Evolutionary conservation across 2,113 vertebrate species (phyloP), one percentile per base, ranked within the genome.

Genomic region (Salvator merianae): DNA sequence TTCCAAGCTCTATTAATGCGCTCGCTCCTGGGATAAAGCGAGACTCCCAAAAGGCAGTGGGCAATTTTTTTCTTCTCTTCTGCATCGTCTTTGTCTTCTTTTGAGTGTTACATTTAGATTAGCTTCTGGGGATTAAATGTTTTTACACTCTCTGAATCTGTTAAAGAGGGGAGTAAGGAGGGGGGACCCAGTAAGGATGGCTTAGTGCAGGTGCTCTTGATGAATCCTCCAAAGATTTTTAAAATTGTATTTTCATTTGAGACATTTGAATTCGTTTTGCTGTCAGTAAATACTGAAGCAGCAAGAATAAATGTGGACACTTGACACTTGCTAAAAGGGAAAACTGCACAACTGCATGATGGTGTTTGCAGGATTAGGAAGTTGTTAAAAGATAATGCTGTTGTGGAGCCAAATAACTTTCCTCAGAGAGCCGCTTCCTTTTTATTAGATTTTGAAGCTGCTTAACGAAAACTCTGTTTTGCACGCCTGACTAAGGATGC

Each of bases 31-130:
- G 95, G 95, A 94, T 95, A 95, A 96, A 95, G 94, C 95, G 90
- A 80, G 89, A 77, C 66, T 96, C 94, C 95, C 95, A 92, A 90
- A 91, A 93, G 94, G 93, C 95, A 89, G 87, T 88, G 86, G 89
- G 92, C 91, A 93, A 90, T 90, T 92, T 91, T 86, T 90, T 84
- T 88, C 43, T 8, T 91, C 87, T 82, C 88, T 90, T 82, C 93
- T 91, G 85, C 89, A 79, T 93, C 82, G 86, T 91, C 93, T 95
- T 95, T 94, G 93, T 95, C 95, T 95, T 93, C 92, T 92, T 95
- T 93, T 93, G 95, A 96, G 94, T 94, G 94, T 95, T 96, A 95
- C 94, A 95, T 95, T 96, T 95, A 95, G 95, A 96, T 96, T 95
- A 95, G 94, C 94, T 96, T 95, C 91, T 91, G 92, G 90, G 95